phyloP scores from a whole-genome alignment of 2,113 vertebrate species.

The Propithecus coquereli region DNA sequence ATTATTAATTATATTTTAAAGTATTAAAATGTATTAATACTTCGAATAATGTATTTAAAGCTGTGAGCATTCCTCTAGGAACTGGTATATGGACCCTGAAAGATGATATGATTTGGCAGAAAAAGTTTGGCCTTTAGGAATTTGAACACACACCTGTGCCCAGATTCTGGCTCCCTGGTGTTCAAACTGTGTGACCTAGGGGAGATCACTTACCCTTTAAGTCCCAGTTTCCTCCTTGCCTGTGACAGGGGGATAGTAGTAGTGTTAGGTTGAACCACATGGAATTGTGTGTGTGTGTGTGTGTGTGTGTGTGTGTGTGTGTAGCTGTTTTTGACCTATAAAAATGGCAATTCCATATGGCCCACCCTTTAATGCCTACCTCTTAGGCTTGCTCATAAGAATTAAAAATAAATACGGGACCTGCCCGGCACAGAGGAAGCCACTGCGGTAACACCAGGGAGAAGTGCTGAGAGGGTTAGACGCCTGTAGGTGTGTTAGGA shows the following conservation, averaged over 20 bases:
- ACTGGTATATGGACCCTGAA: neutral
- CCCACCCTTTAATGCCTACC: neutral
- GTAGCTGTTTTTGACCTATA: neutral
- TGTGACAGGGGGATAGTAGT: too few relatives aligned
- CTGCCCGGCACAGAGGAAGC: neutral
- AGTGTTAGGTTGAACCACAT: neutral
- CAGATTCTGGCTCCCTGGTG: neutral
- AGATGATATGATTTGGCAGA: neutral
- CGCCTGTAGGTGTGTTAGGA: neutral
- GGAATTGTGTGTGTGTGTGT: neutral
- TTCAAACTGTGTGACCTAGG: neutral
- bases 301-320: neutral
- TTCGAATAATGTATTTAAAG: neutral
- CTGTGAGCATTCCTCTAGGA: neutral
- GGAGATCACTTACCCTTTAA: neutral
- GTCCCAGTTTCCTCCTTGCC: neutral
- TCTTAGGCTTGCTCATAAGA: neutral
- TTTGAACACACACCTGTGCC: neutral
- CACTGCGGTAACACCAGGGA: fast-evolving
- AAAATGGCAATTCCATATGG: neutral
- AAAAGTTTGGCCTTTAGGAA: neutral
- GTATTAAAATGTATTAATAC: neutral
- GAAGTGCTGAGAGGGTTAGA: neutral
- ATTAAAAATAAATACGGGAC: neutral
- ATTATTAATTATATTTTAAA: slow-evolving; percentile 6